Evolutionary conservation across 2,888 invertebrate genomes (phyloP), one percentile per base, ranked within the genome.

Genomic region (Halictus quadricinctus): DNA sequence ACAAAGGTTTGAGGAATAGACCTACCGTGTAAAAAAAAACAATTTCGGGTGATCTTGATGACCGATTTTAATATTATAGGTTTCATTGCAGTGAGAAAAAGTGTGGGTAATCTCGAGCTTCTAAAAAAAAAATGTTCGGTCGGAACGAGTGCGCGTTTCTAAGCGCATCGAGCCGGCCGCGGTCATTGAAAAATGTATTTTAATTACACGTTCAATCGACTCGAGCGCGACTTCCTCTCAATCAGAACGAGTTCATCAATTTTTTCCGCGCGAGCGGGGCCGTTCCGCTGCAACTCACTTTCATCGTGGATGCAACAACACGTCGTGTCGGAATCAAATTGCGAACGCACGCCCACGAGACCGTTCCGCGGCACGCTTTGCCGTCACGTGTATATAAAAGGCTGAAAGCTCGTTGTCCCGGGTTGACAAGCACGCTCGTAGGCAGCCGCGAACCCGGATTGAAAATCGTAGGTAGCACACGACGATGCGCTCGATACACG

Each of bases 351-450:
- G 83, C 88, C 88, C 58, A 87, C 88, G 78, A 54, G 54, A 25
- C 72, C 74, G 76, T 88, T 80, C 83, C 64, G 87, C 83, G 75
- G 88, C 83, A 74, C 85, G 87, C 85, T 88, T 88, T 88, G 79
- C 83, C 79, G 85, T 85, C 83, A 79, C 80, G 78, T 48, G 72
- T 80, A 78, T 70, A 69, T 66, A 88, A 88, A 88, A 88, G 85
- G 88, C 76, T 88, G 88, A 88, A 83, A 87, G 88, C 88, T 83
- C 81, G 88, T 88, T 85, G 87, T 83, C 85, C 83, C 76, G 81
- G 83, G 87, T 87, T 88, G 88, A 88, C 88, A 81, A 76, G 85
- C 84, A 88, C 82, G 78, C 80, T 84, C 87, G 88, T 88, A 87
- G 88, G 84, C 84, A 87, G 88, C 36, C 36, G 43, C 78, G 80